These are phyloP conservation scores for Ptyas mucosa DNA, from an alignment of 2,113 vertebrate species.

Conservation along the genomic window DNA sequence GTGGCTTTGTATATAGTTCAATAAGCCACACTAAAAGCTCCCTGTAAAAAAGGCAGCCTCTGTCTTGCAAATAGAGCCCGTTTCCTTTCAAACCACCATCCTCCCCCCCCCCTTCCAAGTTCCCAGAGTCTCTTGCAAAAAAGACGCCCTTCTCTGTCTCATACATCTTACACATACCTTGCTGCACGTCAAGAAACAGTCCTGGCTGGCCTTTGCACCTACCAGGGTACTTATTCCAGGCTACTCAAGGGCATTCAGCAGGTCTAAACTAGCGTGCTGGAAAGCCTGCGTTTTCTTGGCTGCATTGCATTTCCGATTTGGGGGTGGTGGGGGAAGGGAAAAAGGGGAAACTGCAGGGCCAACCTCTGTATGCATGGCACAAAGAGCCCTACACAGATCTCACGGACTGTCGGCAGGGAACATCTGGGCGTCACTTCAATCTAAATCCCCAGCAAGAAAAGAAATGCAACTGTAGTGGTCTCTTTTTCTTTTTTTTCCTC, in stretches of 20 bases:
- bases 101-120: background rate
- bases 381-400: conserved; percentile 9
- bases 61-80: background rate
- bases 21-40: background rate
- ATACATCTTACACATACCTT: background rate
- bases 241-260: background rate
- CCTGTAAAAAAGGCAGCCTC: background rate
- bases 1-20: conserved; percentile 17
- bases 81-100: background rate
- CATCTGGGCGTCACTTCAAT: background rate
- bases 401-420: background rate
- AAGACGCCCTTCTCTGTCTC: background rate
- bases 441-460: background rate
- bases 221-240: background rate
- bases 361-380: conserved; percentile 5
- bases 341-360: background rate
- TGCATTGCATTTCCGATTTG: conserved; percentile 1
- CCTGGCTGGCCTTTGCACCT: background rate
- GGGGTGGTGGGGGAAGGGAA: background rate
- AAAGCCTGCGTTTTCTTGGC: background rate
- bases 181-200: background rate
- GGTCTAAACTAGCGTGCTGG: background rate
- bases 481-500: accelerated
- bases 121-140: conserved; percentile 1
- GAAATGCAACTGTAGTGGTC: background rate